Percentiles rank a stretch among this genome's conserved stretches.
Conservation (phyloP, 2,888 invertebrate species). For the Leucophora obtusa region DNA sequence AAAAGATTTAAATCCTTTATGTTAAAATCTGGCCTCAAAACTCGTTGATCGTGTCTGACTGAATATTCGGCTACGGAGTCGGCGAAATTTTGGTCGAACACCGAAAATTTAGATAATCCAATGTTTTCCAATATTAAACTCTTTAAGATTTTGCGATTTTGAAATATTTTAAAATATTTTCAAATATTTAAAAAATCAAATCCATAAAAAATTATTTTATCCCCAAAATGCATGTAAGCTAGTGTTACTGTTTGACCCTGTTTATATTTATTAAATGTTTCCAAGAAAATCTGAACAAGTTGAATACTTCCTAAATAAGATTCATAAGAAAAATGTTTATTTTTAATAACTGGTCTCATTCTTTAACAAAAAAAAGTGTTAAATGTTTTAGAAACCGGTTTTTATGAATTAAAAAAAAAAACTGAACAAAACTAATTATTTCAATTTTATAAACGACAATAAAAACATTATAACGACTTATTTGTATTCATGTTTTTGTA, state of each 20-base stretch:
- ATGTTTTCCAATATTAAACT: too few relatives aligned
- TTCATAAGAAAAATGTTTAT: not conserved
- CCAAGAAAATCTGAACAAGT: constrained; percentile 1
- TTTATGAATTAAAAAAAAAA: not conserved
- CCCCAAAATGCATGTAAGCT: too few relatives aligned
- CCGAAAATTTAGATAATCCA: too few relatives aligned
- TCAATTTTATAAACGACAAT: not conserved
- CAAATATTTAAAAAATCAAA: too few relatives aligned
- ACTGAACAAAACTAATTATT: constrained; percentile 13
- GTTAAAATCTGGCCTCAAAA: too few relatives aligned
- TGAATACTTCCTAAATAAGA: not conserved
- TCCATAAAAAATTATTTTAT: too few relatives aligned
- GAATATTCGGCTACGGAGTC: too few relatives aligned
- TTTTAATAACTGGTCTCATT: constrained; percentile 5
- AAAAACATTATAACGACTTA: constrained; percentile 1
- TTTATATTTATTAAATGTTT: not conserved
- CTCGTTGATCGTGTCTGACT: too few relatives aligned
- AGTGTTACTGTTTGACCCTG: not conserved
- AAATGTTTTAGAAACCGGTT: not conserved
- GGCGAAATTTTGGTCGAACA: too few relatives aligned
- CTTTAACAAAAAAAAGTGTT: not conserved
- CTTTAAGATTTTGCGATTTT: too few relatives aligned
- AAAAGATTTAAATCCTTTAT: too few relatives aligned
- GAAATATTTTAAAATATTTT: too few relatives aligned
- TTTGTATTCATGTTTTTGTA: constrained; percentile 26